Base-by-base conservation (phyloP, 1,140 invertebrate species). In the Periplaneta americana region DNA sequence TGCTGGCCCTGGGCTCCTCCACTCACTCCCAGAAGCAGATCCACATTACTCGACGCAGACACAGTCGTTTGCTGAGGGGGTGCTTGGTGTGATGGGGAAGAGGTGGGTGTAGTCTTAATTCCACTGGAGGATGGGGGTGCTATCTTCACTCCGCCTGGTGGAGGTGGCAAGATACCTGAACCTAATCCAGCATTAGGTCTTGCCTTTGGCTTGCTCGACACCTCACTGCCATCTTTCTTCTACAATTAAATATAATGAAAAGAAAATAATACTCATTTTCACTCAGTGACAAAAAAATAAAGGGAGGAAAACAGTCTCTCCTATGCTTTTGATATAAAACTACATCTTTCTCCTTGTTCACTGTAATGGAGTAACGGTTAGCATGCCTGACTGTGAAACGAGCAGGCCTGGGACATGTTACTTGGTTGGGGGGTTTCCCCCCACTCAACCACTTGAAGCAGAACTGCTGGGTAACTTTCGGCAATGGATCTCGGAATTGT, bases 181-280 rank as follows among this genome's bases (percentile, higher is more conserved):
- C 86, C 33, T 17, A 48, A 48, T 18, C 92, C 93, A 31, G 86
- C 86, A 80, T 86, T 86, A 83, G 90, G 85, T 85, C 92, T 89
- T 86, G 92, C 88, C 86, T 93, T 92, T 84, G 93, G 87, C 87
- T 92, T 89, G 87, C 91, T 88, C 85, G 89, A 85, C 79, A 89
- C 90, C 85, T 96, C 95, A 84, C 92, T 93, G 13, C 95, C 95
- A 89, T 97, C 95, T 91, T 96, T 98, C 93, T 96, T 96, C 95
- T 97, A 84, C 74, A 76, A 84, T 18, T 13, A 79, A 79, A 17
- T 17, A 79, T 22, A 77, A 18, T 18, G 31, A 77, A 34, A 76
- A 28, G 17, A 77, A 77, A 3, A 2, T 2, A 77, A 77, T 34
- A 5, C n/a, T n/a, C n/a, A n/a, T n/a, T n/a, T n/a, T n/a, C n/a